Conservation (phyloP, 2,797 vertebrate genomes). For the Eulemur mongoz region DNA sequence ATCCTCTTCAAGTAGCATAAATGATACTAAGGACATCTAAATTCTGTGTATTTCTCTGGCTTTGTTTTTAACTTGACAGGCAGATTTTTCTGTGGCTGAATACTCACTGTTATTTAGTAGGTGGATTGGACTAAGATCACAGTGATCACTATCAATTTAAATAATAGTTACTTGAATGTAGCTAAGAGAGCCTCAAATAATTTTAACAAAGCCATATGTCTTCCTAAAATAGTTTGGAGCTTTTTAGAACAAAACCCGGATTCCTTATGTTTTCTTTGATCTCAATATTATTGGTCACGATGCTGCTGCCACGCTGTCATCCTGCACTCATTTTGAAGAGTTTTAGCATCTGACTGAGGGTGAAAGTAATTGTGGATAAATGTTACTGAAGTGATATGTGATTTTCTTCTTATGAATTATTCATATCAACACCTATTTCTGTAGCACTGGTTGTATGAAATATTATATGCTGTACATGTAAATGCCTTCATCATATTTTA, state of each 20-base stretch:
- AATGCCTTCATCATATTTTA: slow-evolving; percentile 60
- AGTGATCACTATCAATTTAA: not conserved
- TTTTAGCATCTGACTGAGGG: not conserved
- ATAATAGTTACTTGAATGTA: not conserved
- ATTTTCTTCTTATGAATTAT: slow-evolving; percentile 68
- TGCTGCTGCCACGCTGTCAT: not conserved
- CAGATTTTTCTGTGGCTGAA: not conserved
- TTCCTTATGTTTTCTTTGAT: slow-evolving; percentile 26
- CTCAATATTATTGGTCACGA: not conserved
- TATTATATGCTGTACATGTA: not conserved
- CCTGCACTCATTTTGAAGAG: not conserved
- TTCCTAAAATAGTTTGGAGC: not conserved
- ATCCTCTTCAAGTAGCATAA: not conserved
- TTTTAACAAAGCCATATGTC: slow-evolving; percentile 22
- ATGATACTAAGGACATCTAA: not conserved
- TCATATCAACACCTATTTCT: slow-evolving; percentile 52
- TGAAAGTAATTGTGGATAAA: slow-evolving; percentile 57
- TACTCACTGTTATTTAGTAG: not conserved
- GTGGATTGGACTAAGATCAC: not conserved
- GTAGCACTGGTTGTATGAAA: slow-evolving; percentile 44
- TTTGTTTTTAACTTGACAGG: slow-evolving; percentile 11
- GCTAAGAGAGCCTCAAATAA: not conserved
- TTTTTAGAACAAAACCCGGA: slow-evolving; percentile 29
- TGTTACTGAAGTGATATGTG: slow-evolving; percentile 36
- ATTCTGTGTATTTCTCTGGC: not conserved